Evolutionary conservation across 2,888 invertebrate species (phyloP), one percentile per base, ranked within the genome.

Genomic region (Lasius fuliginosus): DNA sequence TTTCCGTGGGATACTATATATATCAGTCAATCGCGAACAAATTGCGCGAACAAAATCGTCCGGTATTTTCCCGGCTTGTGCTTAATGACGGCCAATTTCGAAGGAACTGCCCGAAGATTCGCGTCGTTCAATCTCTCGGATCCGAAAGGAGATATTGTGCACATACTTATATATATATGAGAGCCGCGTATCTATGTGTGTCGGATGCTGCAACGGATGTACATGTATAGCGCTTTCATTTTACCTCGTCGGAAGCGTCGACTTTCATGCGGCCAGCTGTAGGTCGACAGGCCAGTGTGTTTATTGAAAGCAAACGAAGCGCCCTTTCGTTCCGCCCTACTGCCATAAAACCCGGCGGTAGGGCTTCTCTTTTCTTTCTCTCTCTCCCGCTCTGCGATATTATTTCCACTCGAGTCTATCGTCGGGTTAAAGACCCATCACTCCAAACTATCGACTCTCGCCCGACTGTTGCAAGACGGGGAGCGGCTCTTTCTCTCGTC

Each of bases 221-320:
- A 40, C 49, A 76, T 40, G 53, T 76, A 56, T 58, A 77, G n/a
- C 30, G 42, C 68, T 77, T 77, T 42, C 58, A 68, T 58, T 68
- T 77, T 30, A 77, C 56, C 76, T 56, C 56, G 83, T 84, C 71
- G 74, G 84, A 81, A 86, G 82, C 46, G 18, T 30, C 56, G 27
- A 46, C 77, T 74, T 83, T 69, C 74, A 68, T 68, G 65, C 46
- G 58, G 68, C 68, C 73, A 36, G 15, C 30, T 64, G 68, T 60
- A 42, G 49, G 62, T 58, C 56, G 79, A 81, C 84, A 49, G 56
- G 71, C 71, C 62, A 64, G 15, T 68, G 6, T 77, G 49, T 86
- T 86, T 85, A 69, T 85, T 68, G 77, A 68, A 62, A 68, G 83
- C 67, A 82, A 75, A 82, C 65, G 75, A 58, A 62, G 27, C 79